Evolutionary conservation across 2,888 invertebrate species (phyloP).

Genomic region (Allophyes oxyacanthae): DNA sequence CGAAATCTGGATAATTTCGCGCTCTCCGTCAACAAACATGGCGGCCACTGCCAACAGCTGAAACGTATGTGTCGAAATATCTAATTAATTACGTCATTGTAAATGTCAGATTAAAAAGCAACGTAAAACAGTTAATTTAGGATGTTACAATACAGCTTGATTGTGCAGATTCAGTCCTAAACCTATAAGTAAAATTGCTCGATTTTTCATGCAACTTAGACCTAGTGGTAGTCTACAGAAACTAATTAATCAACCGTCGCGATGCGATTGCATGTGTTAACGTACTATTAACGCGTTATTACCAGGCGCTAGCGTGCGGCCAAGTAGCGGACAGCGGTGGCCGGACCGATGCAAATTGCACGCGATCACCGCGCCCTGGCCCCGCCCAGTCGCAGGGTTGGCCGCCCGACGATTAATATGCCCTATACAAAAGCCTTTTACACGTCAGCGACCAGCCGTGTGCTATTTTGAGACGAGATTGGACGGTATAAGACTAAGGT

Average conservation of each 20-base stretch:
- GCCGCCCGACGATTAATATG: constrained; percentile 52
- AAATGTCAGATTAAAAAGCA: constrained; percentile 51
- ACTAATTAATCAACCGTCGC: constrained; percentile 53
- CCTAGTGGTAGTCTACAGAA: constrained; percentile 40
- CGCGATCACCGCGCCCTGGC: constrained; percentile 56
- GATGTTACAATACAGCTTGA: too few relatives aligned
- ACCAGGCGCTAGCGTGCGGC: constrained; percentile 55
- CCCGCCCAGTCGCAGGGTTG: constrained; percentile 56
- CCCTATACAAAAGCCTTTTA: constrained; percentile 48
- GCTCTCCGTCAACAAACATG: constrained; percentile 80
- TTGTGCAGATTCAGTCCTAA: too few relatives aligned
- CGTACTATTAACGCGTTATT: constrained; percentile 57
- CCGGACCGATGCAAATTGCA: constrained; percentile 60
- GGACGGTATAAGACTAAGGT: constrained; percentile 20
- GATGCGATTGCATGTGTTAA: constrained; percentile 62
- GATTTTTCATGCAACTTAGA: constrained; percentile 23
- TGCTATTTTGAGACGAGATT: constrained; percentile 38
- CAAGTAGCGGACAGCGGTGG: constrained; percentile 53
- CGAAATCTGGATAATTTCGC: constrained; percentile 86
- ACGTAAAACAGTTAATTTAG: constrained; percentile 8
- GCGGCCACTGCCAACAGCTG: constrained; percentile 61
- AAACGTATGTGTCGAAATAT: constrained; percentile 74
- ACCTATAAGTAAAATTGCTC: constrained; percentile 34
- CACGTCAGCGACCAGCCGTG: constrained; percentile 30
- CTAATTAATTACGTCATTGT: constrained; percentile 67